These are phyloP conservation scores for Drosophila glabriapex DNA, from an alignment of 2,888 invertebrate species.

Conservation along the genomic window DNA sequence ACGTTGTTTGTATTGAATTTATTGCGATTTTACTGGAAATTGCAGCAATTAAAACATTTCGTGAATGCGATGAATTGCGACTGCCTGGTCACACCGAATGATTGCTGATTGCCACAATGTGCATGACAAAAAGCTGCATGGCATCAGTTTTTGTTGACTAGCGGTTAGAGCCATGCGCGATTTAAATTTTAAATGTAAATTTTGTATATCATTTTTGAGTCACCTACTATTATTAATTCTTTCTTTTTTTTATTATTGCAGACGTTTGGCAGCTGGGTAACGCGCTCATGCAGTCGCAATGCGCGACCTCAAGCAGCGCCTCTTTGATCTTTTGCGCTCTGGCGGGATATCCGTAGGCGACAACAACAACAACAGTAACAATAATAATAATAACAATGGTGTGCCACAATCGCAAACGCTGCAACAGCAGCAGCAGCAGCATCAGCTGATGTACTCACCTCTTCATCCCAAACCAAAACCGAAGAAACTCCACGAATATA, in stretches of 20 bases:
- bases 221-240: background rate
- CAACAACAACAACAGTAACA: slow-evolving; percentile 19
- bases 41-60: background rate
- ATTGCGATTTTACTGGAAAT: background rate
- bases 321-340: slow-evolving; percentile 83
- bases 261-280: slow-evolving; percentile 17
- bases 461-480: slow-evolving; percentile 71
- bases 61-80: background rate
- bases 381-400: slow-evolving; percentile 1
- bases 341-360: slow-evolving; percentile 73
- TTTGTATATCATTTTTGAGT: background rate
- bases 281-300: slow-evolving; percentile 63
- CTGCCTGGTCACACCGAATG: background rate
- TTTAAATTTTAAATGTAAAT: background rate
- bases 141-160: background rate
- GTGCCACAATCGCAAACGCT: slow-evolving; percentile 21
- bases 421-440: slow-evolving; percentile 38
- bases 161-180: background rate
- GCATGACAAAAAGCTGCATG: background rate
- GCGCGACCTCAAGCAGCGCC: slow-evolving; percentile 85
- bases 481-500: slow-evolving; percentile 84
- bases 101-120: background rate
- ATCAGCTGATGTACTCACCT: slow-evolving; percentile 31
- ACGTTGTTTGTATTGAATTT: background rate
- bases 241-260: slow-evolving; percentile 20